Conservation (phyloP, 2,888 invertebrate genomes). For the Latrodectus elegans region DNA sequence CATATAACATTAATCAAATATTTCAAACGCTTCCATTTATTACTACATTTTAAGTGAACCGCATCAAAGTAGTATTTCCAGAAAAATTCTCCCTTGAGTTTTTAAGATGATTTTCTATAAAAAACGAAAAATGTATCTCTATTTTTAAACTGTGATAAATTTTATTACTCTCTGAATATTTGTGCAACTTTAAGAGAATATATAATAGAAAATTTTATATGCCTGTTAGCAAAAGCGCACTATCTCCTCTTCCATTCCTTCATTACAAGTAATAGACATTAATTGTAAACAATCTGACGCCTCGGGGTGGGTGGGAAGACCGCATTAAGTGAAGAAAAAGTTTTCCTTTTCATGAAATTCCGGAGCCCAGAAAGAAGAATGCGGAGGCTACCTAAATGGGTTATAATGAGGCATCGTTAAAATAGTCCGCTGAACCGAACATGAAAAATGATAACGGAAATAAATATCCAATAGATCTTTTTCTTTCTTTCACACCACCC, state of each 20-base stretch:
- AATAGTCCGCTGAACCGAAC: constrained; percentile 60
- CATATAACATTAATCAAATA: no score
- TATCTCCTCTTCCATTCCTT: not conserved
- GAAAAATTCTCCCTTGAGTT: no score
- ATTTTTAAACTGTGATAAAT: no score
- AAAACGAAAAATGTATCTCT: no score
- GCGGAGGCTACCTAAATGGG: constrained; percentile 23
- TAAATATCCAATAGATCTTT: constrained; percentile 62
- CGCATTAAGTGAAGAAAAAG: not conserved
- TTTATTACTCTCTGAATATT: no score
- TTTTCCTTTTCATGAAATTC: constrained; percentile 7
- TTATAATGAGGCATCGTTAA: constrained; percentile 67
- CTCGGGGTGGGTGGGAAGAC: constrained; percentile 3
- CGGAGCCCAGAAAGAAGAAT: constrained; percentile 10
- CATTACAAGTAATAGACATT: constrained; percentile 19
- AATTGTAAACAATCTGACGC: constrained; percentile 57
- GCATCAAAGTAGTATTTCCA: no score
- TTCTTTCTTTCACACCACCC: constrained; percentile 26
- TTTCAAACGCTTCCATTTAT: no score
- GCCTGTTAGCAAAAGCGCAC: no score
- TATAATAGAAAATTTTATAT: no score
- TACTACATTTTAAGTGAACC: no score
- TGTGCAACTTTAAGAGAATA: no score
- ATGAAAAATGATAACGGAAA: constrained; percentile 62
- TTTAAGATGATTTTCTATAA: no score